A percentile compares a stretch with the other conserved stretches of the same genome.
These are phyloP conservation scores for Dromas ardeola DNA, from an alignment of 2,113 vertebrate species.

Conservation along the genomic window DNA sequence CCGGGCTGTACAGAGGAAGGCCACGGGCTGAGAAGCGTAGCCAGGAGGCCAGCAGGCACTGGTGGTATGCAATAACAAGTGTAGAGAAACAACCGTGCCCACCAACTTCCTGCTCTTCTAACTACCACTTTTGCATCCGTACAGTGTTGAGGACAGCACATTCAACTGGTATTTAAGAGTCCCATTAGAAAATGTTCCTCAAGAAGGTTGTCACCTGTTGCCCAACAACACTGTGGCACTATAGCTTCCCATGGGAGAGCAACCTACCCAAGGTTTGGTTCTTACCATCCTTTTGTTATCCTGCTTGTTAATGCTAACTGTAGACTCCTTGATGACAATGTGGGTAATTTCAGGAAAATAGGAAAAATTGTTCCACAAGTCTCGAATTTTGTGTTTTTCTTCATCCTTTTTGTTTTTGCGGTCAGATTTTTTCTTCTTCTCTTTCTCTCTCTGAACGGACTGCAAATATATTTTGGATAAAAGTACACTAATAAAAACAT, in stretches of 20 bases:
- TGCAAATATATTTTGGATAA: slow-evolving; percentile 45
- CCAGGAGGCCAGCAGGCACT: background rate
- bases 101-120: background rate
- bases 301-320: slow-evolving; percentile 89
- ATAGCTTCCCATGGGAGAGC: background rate
- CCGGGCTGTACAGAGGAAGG: background rate
- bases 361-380: slow-evolving; percentile 86
- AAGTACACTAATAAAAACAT: background rate
- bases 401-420: slow-evolving; percentile 79
- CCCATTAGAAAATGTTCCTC: background rate
- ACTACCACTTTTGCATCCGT: background rate
- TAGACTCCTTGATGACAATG: slow-evolving; percentile 86
- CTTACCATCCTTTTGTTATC: slow-evolving; percentile 95
- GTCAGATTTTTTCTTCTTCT: slow-evolving; percentile 87
- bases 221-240: background rate
- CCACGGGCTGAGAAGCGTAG: background rate
- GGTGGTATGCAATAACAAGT: background rate
- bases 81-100: background rate
- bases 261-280: background rate
- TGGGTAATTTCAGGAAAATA: slow-evolving; percentile 97
- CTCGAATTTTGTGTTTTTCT: slow-evolving; percentile 76
- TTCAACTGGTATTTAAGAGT: background rate
- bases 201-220: background rate
- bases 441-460: slow-evolving; percentile 76
- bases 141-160: background rate